Base-by-base conservation (phyloP, 2,888 invertebrate species). In the Ophraella communa region DNA sequence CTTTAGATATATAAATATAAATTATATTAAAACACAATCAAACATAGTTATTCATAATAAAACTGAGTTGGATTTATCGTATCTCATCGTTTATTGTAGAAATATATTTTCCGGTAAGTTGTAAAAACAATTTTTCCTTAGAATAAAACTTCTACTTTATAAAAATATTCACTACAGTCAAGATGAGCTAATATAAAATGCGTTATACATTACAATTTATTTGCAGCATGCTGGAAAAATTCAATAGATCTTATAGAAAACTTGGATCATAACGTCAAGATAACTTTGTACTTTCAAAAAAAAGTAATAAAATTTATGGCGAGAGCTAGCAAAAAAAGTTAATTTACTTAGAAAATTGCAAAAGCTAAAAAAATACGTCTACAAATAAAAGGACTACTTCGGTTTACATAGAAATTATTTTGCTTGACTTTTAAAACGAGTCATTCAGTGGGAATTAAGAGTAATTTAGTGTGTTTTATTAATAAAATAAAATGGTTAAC, bases 191-290 rank as follows among this genome's bases (percentile, higher is more conserved):
- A 56, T 30, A 7, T 56, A 45, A 56, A 56, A 45, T 18, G 20
- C 45, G 18, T 45, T 27, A 56, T 56, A 44, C 30, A 33, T 56
- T 30, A 56, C 56, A 45, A 56, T 56, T 44, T 45, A 56, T 56
- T 44, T 30, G 17, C 44, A 56, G 33, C 23, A 55, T 42, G 55
- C 20, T 45, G 27, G 33, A 45, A 56, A 45, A 45, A 45, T 45
- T 33, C 30, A 45, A 56, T 45, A 56, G 24, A 45, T 20, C 56
- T 44, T 45, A 17, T 8, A 56, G 35, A 17, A 56, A 45, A 21
- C 45, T 24, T 27, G 24, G 20, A 45, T 56, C 45, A 56, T 45
- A 56, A 24, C 17, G 44, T 42, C 20, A 54, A 54, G 21, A 54
- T 54, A 54, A 33, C 54, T 44, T 24, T 55, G 14, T 21, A 11